Evolutionary conservation across 2,888 invertebrate species (phyloP).

Genomic region (Thymelicus lineola): DNA sequence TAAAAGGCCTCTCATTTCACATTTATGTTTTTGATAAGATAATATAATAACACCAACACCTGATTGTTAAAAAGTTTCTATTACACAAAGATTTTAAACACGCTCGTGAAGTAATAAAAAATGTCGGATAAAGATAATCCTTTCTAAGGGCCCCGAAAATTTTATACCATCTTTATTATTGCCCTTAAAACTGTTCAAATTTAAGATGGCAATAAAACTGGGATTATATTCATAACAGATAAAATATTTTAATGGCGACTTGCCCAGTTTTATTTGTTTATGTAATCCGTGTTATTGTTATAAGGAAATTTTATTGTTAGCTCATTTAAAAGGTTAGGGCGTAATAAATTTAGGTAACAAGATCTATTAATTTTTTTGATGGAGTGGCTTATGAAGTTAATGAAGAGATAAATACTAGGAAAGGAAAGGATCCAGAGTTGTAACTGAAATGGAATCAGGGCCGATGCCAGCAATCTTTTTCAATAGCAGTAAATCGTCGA

Average conservation of each 20-base stretch:
- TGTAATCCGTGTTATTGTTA: conserved; percentile 76
- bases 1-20: no score
- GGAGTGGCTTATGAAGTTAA: no score
- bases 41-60: conserved; percentile 3
- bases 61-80: conserved; percentile 21
- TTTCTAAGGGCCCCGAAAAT: conserved; percentile 63
- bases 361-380: neutral
- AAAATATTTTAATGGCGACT: conserved; percentile 77
- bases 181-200: conserved; percentile 65
- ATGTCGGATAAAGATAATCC: conserved; percentile 67
- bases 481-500: no score
- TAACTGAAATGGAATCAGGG: no score
- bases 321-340: conserved; percentile 39
- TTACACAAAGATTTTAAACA: conserved; percentile 16
- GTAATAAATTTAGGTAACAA: conserved; percentile 17
- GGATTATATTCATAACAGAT: conserved; percentile 76
- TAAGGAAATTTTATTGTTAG: conserved; percentile 66
- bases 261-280: conserved; percentile 76
- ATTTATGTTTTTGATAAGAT: no score
- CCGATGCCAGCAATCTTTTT: no score
- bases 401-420: no score
- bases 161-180: conserved; percentile 69
- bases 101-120: conserved; percentile 53
- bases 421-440: no score
- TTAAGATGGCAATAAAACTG: conserved; percentile 57